Conservation (phyloP, 2,797 vertebrate genomes). For the Chrysocyon brachyurus region DNA sequence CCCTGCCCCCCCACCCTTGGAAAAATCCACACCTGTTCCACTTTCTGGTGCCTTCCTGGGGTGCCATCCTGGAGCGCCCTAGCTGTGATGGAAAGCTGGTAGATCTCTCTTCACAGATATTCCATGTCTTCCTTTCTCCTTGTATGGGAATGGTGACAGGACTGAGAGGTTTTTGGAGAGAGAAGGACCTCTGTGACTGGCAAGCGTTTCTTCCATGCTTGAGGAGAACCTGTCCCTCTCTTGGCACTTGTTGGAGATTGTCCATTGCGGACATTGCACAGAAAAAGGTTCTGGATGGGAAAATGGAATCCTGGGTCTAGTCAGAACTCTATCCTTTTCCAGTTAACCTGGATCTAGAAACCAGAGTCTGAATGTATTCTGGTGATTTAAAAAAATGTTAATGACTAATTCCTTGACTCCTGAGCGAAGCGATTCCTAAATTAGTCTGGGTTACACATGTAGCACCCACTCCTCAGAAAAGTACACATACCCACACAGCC, state of each 20-base stretch:
- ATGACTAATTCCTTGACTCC: neutral
- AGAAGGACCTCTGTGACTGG: neutral
- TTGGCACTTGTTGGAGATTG: neutral
- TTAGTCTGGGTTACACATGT: neutral
- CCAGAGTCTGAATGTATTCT: neutral
- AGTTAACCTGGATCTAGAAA: neutral
- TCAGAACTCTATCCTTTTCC: neutral
- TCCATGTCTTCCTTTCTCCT: neutral
- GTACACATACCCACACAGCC: neutral
- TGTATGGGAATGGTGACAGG: neutral
- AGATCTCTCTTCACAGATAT: neutral
- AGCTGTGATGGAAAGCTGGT: neutral
- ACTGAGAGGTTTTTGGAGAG: neutral
- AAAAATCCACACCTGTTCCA: neutral
- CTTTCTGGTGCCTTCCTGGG: neutral
- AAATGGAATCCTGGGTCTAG: neutral
- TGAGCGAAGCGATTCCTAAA: constrained; percentile 19
- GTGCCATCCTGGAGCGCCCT: neutral
- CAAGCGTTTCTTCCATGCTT: neutral
- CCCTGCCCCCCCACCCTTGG: neutral
- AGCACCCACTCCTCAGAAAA: neutral
- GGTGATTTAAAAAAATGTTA: neutral
- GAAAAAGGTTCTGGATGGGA: neutral
- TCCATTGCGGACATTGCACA: neutral
- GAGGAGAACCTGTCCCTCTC: neutral